These are phyloP conservation scores for Troides aeacus DNA, from an alignment of 2,888 invertebrate species.

Conservation along the genomic window DNA sequence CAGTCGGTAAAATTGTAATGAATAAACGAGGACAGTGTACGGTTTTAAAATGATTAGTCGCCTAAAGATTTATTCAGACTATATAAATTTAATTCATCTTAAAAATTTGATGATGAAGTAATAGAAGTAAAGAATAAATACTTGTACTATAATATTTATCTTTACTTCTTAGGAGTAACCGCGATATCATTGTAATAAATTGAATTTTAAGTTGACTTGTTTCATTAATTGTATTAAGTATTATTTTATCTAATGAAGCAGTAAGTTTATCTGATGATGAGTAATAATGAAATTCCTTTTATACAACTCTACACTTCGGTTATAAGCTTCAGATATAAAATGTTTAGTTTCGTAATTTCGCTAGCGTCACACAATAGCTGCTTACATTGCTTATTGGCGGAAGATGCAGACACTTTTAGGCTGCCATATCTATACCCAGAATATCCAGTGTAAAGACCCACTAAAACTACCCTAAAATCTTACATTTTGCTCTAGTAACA, in stretches of 20 bases:
- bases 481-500: slow-evolving; percentile 30
- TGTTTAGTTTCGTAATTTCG: too few relatives aligned
- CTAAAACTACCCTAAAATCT: too few relatives aligned
- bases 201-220: neutral
- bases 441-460: too few relatives aligned
- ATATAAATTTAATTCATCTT: neutral
- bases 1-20: neutral
- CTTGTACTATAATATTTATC: slow-evolving; percentile 42
- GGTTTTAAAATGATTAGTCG: neutral
- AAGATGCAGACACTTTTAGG: too few relatives aligned
- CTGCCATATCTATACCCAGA: too few relatives aligned
- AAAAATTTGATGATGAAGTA: slow-evolving; percentile 29
- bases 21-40: neutral
- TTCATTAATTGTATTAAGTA: neutral
- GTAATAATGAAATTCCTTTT: too few relatives aligned
- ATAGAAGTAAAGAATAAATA: slow-evolving; percentile 45
- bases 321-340: too few relatives aligned
- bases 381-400: too few relatives aligned
- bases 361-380: too few relatives aligned
- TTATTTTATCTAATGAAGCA: neutral
- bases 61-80: neutral
- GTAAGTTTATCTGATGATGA: too few relatives aligned
- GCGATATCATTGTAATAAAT: slow-evolving; percentile 54
- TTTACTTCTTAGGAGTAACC: slow-evolving; percentile 43
- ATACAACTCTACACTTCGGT: too few relatives aligned